Evolutionary conservation across 2,888 invertebrate species (phyloP).

Genomic region (Diabrotica balteata): DNA sequence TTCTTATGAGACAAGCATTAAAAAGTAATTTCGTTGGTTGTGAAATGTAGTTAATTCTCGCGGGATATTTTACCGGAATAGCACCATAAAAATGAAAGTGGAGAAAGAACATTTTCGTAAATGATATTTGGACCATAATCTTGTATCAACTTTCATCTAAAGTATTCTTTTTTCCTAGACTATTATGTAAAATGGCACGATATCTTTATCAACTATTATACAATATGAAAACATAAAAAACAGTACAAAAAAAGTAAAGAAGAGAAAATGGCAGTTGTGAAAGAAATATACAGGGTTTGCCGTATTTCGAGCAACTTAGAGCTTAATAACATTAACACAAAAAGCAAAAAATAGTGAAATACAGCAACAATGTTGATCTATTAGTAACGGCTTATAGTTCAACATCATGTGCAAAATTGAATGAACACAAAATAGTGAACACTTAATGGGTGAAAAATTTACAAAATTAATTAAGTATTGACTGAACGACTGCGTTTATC

Average conservation of each 20-base stretch:
- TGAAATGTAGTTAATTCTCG: neutral
- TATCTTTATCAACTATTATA: conserved; percentile 51
- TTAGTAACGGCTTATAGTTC: conserved; percentile 32
- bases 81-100: conserved; percentile 35
- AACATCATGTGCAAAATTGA: conserved; percentile 38
- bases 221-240: conserved; percentile 52
- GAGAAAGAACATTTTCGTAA: conserved; percentile 16
- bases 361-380: conserved; percentile 40
- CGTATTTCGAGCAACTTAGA: conserved; percentile 48
- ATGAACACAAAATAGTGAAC: conserved; percentile 54
- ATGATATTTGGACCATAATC: conserved; percentile 44
- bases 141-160: conserved; percentile 21
- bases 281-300: conserved; percentile 38
- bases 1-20: too few species aligned
- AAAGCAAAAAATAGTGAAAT: conserved; percentile 41
- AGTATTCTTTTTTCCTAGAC: conserved; percentile 37
- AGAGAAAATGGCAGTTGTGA: conserved; percentile 57
- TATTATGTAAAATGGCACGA: conserved; percentile 58
- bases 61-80: neutral
- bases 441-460: conserved; percentile 41
- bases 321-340: conserved; percentile 36
- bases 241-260: conserved; percentile 53
- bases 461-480: conserved; percentile 33
- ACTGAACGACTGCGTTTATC: conserved; percentile 33
- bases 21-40: neutral